Conservation (phyloP, 2,797 vertebrate species). For the Xerus rutilus region DNA sequence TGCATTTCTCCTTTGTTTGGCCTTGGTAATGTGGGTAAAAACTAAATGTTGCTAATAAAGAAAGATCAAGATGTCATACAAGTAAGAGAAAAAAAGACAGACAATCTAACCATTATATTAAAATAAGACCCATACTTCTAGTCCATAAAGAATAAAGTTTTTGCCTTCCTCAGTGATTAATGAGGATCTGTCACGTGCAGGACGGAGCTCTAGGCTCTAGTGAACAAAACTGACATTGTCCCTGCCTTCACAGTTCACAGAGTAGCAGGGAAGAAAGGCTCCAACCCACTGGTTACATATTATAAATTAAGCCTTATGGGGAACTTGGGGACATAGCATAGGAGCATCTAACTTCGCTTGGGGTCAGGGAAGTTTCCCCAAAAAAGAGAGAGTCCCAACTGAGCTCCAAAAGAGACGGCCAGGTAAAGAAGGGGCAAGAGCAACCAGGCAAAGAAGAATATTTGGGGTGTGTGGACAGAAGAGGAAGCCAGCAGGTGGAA, state of each 20-base stretch:
- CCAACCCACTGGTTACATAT: not conserved
- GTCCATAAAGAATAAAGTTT: not conserved
- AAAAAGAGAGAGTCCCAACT: not conserved
- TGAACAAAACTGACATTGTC: not conserved
- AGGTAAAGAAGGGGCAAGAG: not conserved
- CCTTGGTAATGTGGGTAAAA: conserved; percentile 57
- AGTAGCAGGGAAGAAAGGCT: not conserved
- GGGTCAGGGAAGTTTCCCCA: not conserved
- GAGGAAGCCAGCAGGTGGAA: not conserved
- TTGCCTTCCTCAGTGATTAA: not conserved
- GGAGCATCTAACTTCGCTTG: not conserved
- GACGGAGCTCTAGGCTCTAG: not conserved
- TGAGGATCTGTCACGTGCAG: not conserved
- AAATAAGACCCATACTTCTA: not conserved
- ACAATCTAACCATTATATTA: conserved; percentile 34
- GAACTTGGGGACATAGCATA: not conserved
- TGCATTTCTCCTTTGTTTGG: conserved; percentile 47
- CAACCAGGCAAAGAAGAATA: not conserved
- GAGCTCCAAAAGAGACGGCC: not conserved
- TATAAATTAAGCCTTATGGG: not conserved
- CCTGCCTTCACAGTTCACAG: not conserved
- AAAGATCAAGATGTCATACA: conserved; percentile 51
- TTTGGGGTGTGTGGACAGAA: not conserved
- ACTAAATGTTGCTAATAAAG: conserved; percentile 47
- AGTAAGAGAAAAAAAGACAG: not conserved